Percentiles rank a stretch among this genome's conserved stretches.
Conservation (phyloP, 2,797 vertebrate genomes). For the Sebastes oblongus region DNA sequence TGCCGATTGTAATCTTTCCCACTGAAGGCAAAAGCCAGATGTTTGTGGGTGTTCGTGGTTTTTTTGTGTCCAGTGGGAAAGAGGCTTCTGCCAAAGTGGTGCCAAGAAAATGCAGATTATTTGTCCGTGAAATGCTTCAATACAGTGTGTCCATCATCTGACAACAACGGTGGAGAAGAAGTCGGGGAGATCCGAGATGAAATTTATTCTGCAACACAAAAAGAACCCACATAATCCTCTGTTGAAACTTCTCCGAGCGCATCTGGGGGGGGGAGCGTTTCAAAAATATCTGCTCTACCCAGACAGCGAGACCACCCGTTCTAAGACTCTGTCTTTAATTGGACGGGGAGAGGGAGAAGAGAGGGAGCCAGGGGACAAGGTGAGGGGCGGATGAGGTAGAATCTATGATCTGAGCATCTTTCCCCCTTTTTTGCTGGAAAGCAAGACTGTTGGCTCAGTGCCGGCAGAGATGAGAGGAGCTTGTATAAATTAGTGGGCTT, state of each 20-base stretch:
- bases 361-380: conserved; percentile 62
- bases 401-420: conserved; percentile 68
- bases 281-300: conserved; percentile 61
- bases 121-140: conserved; percentile 26
- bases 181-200: conserved; percentile 15
- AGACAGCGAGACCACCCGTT: conserved; percentile 49
- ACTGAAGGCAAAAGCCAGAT: neutral
- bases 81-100: conserved; percentile 13
- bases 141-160: conserved; percentile 7
- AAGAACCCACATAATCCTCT: conserved; percentile 51
- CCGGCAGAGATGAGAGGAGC: conserved; percentile 49
- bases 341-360: conserved; percentile 53
- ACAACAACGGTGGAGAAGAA: conserved; percentile 15
- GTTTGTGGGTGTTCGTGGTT: neutral
- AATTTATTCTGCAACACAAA: conserved; percentile 58
- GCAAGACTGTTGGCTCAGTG: conserved; percentile 52
- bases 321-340: conserved; percentile 65
- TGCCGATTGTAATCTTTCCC: too few species aligned
- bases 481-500: conserved; percentile 61
- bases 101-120: conserved; percentile 9
- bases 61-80: neutral
- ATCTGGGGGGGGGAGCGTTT: conserved; percentile 37
- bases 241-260: conserved; percentile 46
- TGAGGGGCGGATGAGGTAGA: conserved; percentile 58
- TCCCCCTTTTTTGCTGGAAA: conserved; percentile 45